Percentiles rank a stretch among this genome's conserved stretches.
Evolutionary conservation across 2,888 invertebrate species (phyloP).

Genomic region (Saturnia pavonia): DNA sequence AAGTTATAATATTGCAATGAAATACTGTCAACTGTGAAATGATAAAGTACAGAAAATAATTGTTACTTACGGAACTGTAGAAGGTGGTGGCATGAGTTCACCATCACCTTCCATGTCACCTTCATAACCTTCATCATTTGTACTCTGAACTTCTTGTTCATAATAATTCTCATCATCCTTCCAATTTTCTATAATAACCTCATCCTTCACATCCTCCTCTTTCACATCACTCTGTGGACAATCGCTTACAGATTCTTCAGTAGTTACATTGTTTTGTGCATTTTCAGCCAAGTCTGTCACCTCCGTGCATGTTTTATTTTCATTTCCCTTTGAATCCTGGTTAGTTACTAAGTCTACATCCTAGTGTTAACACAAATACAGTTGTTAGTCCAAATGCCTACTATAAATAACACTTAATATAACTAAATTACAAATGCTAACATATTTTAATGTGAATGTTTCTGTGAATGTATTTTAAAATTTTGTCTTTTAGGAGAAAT

Average conservation of each 20-base stretch:
- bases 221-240: constrained; percentile 63
- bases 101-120: constrained; percentile 84
- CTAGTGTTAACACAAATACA: constrained; percentile 63
- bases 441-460: background rate
- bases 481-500: background rate
- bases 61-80: constrained; percentile 76
- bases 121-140: constrained; percentile 85
- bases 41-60: background rate
- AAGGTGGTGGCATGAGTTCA: constrained; percentile 93
- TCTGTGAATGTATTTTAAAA: no score
- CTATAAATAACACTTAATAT: constrained; percentile 3
- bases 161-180: constrained; percentile 39
- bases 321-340: constrained; percentile 44
- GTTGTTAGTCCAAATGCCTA: constrained; percentile 28
- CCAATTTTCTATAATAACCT: constrained; percentile 37
- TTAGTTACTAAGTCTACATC: constrained; percentile 57
- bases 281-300: constrained; percentile 34
- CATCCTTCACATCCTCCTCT: constrained; percentile 30
- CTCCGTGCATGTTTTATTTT: constrained; percentile 30
- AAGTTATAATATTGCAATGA: no score
- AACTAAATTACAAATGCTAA: background rate
- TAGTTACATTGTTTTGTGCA: constrained; percentile 33
- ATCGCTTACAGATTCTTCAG: constrained; percentile 49
- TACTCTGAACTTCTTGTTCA: constrained; percentile 52
- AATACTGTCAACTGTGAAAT: background rate